Conservation (phyloP, 2,888 invertebrate species). For the Campoletis raptor region DNA sequence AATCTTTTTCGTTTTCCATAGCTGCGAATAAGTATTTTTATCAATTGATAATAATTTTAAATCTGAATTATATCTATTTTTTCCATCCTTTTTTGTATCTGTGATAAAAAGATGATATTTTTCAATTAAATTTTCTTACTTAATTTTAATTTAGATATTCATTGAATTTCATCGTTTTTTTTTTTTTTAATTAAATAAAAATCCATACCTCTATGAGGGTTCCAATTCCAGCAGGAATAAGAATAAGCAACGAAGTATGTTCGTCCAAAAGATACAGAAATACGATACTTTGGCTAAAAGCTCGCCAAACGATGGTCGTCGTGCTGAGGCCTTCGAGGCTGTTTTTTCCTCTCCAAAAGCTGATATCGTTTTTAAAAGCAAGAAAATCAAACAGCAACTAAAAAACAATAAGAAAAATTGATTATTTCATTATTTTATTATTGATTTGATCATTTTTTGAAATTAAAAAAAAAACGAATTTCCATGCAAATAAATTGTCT, state of each 20-base stretch:
- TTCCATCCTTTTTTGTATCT: too few species aligned
- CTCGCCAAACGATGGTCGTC: conserved; percentile 96
- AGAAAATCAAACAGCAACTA: conserved; percentile 98
- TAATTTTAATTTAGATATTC: too few species aligned
- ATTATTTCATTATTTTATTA: background rate
- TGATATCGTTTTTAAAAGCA: conserved; percentile 98
- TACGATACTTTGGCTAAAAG: conserved; percentile 95
- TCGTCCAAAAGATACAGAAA: conserved; percentile 97
- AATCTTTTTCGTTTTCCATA: conserved; percentile 98
- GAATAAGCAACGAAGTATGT: conserved; percentile 94
- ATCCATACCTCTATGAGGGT: conserved; percentile 93
- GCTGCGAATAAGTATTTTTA: conserved; percentile 83
- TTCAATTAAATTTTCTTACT: background rate
- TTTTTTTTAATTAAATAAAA: background rate
- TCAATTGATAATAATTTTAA: too few species aligned
- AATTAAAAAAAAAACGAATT: background rate
- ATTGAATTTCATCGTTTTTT: too few species aligned
- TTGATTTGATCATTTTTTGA: too few species aligned
- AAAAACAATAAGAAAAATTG: conserved; percentile 77
- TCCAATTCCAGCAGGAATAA: conserved; percentile 94
- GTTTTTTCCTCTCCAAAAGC: conserved; percentile 95
- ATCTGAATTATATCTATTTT: too few species aligned
- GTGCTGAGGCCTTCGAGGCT: conserved; percentile 96
- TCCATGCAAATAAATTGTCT: background rate
- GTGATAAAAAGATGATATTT: conserved; percentile 71